These are phyloP conservation scores for Hypsopygia costalis DNA, from an alignment of 2,888 invertebrate genomes.

Conservation along the genomic window DNA sequence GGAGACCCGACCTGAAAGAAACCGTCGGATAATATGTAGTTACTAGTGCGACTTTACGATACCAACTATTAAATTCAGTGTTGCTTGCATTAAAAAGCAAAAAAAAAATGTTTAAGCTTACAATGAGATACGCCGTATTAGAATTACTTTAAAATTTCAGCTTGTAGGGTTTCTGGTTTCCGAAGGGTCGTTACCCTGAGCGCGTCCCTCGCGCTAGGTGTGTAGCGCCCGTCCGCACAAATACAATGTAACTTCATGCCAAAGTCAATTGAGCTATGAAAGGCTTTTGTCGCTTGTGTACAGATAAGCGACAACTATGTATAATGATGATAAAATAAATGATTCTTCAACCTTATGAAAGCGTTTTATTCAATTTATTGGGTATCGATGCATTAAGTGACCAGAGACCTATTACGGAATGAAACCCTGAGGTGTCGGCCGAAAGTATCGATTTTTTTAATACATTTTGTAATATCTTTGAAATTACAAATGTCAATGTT, in stretches of 20 bases:
- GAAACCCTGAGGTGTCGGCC: too few relatives aligned
- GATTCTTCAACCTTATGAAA: slow-evolving; percentile 66
- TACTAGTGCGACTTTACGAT: background rate
- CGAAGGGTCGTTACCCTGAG: slow-evolving; percentile 30
- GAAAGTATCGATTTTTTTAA: too few relatives aligned
- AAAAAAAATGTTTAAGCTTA: slow-evolving; percentile 14
- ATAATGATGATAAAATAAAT: slow-evolving; percentile 72
- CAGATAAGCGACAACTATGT: slow-evolving; percentile 76
- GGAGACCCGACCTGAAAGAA: background rate
- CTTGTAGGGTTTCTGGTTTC: slow-evolving; percentile 3
- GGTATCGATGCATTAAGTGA: too few relatives aligned
- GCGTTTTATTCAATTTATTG: slow-evolving; percentile 20
- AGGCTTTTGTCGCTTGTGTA: slow-evolving; percentile 76
- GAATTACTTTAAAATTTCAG: slow-evolving; percentile 21
- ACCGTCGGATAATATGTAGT: background rate
- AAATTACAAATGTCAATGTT: too few relatives aligned
- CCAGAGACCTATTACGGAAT: too few relatives aligned
- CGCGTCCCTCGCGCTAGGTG: background rate
- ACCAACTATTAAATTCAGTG: background rate
- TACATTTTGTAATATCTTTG: too few relatives aligned
- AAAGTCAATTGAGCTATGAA: slow-evolving; percentile 80
- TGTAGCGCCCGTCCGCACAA: slow-evolving; percentile 53
- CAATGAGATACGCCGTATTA: slow-evolving; percentile 18
- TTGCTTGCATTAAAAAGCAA: slow-evolving; percentile 4
- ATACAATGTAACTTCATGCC: slow-evolving; percentile 74